Base-by-base conservation (phyloP, 2,797 vertebrate species). In the Enteromius mattozi region DNA sequence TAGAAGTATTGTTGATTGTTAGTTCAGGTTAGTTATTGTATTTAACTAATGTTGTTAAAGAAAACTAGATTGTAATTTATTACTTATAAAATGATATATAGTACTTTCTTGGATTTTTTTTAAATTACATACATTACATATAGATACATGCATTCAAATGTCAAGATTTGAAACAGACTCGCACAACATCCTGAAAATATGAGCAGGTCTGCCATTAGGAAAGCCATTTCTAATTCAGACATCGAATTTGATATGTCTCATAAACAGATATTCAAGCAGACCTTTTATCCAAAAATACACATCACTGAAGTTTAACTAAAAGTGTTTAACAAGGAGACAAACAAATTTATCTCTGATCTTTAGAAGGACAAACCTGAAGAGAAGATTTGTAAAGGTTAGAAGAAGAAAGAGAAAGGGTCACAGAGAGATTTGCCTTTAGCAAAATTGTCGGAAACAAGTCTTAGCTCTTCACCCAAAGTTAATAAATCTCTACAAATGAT, bases 281-380 rank as follows among this genome's bases (percentile, higher is more conserved):
- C 24, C 33, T 82, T 12, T 65, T 47, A 56, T 47, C 17, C 4
- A n/a, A 35, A 66, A n/a, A 66, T 54, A 75, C 27, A 51, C 19
- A 19, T 76, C 27, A 37, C 8, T 8, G 0, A 7, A 27, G 27
- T 47, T 35, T 24, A 74, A 65, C 40, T 12, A 42, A 42, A 59
- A 49, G n/a, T 35, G 56, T 65, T 74, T 24, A 75, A 66, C 42
- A 65, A 51, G 33, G 30, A 75, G 33, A 40, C 71, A 82, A 82
- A 54, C 56, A 51, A 9, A 63, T 42, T 2, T 42, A 83, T 83
- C 45, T 51, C 13, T 24, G n/a, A 9, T 45, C 9, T 63, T 24
- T 49, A 17, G 27, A 82, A 66, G 16, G 30, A 49, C 70, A 82
- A 82, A 65, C 14, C 42, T 51, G n/a, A 75, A 37, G 17, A 63